phyloP scores from a whole-genome alignment of 2,797 vertebrate species.

The Mus caroli region DNA sequence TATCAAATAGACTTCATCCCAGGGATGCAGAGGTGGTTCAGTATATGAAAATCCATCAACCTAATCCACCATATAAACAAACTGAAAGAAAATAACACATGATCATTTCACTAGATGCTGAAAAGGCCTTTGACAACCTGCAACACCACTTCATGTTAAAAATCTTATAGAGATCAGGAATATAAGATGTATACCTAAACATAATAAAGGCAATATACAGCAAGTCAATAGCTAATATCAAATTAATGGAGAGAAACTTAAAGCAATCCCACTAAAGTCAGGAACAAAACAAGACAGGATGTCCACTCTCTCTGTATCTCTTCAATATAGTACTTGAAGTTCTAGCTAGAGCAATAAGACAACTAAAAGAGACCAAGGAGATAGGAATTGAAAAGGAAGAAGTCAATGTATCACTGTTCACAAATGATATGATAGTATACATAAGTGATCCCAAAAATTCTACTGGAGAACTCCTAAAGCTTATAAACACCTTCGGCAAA shows the following conservation, averaged over 20 bases:
- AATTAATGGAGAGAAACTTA: no score
- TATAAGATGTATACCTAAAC: not conserved
- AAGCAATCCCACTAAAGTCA: no score
- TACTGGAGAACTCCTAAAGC: not conserved
- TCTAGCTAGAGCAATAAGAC: not conserved
- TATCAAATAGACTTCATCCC: not conserved
- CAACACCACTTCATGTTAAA: not conserved
- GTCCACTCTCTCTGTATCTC: no score
- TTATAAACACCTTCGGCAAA: not conserved
- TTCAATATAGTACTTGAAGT: no score
- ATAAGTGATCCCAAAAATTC: not conserved
- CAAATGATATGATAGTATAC: not conserved
- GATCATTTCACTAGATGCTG: not conserved
- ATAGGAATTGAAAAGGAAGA: not conserved
- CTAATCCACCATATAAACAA: not conserved
- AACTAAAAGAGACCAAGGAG: not conserved
- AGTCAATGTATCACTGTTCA: not conserved
- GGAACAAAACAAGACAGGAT: no score
- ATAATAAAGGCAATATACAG: not conserved
- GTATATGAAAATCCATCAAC: not conserved
- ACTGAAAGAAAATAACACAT: not conserved
- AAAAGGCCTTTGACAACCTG: not conserved
- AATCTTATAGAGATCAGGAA: not conserved
- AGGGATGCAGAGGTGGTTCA: not conserved
- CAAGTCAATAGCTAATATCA: no score